phyloP scores from a whole-genome alignment of 30 jellyfish, hydroid and myxozoan species.

The Hydractinia echinata region DNA sequence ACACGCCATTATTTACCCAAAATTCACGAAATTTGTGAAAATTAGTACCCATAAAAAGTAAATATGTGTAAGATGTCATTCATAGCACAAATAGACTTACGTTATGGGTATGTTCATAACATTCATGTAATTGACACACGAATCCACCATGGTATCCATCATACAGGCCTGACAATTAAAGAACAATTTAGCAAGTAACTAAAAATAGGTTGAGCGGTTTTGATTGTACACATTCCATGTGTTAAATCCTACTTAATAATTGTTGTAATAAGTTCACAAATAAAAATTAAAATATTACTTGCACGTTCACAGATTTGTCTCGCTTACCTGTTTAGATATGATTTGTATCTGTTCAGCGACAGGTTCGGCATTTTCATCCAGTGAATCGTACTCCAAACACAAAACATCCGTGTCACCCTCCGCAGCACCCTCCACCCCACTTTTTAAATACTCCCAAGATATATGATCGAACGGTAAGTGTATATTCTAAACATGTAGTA shows the following conservation, averaged over 20 bases:
- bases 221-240: too few species aligned
- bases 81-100: conserved; percentile 25
- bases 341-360: conserved; percentile 80
- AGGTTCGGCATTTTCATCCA: conserved; percentile 45
- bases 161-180: conserved; percentile 59
- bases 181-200: background rate
- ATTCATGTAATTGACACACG: conserved; percentile 87
- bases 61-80: too few species aligned
- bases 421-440: conserved; percentile 18
- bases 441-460: conserved; percentile 75
- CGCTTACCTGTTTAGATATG: conserved; percentile 79
- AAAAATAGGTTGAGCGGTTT: background rate
- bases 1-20: too few species aligned
- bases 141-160: conserved; percentile 98
- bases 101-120: conserved; percentile 85
- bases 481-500: background rate
- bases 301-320: background rate
- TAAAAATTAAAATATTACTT: background rate
- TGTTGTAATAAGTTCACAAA: too few species aligned
- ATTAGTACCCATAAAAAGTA: too few species aligned
- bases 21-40: too few species aligned
- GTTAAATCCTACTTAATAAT: too few species aligned
- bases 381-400: conserved; percentile 80
- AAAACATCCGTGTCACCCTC: conserved; percentile 61
- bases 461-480: conserved; percentile 73